These are phyloP conservation scores for Thaumatotibia leucotreta DNA, from an alignment of 1,140 invertebrate genomes.

Conservation along the genomic window DNA sequence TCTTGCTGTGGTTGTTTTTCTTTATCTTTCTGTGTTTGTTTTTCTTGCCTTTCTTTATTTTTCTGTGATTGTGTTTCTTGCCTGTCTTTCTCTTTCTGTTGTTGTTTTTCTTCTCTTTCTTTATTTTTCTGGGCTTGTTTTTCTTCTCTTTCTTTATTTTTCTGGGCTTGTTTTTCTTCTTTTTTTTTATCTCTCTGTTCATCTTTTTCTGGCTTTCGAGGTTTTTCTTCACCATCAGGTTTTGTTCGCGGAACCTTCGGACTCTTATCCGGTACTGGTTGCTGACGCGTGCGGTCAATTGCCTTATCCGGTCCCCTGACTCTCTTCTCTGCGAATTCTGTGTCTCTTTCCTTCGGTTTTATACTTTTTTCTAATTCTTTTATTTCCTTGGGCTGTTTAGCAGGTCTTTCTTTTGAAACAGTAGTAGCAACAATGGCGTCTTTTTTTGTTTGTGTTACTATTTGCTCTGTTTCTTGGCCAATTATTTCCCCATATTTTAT, in stretches of 20 bases:
- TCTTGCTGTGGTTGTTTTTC: too few species aligned
- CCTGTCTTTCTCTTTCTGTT: too few species aligned
- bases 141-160: not conserved
- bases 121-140: not conserved
- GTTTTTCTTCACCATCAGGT: not conserved
- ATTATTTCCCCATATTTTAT: not conserved
- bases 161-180: not conserved
- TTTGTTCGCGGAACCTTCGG: not conserved
- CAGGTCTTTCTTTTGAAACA: not conserved
- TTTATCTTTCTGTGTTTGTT: not conserved
- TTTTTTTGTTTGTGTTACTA: not conserved
- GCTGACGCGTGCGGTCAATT: not conserved
- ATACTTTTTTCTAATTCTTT: not conserved
- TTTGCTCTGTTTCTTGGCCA: not conserved
- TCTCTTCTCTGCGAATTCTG: not conserved
- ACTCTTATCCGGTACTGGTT: not conserved
- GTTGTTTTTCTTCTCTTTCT: too few species aligned
- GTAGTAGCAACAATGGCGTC: not conserved
- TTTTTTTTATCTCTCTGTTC: slow-evolving; percentile 17
- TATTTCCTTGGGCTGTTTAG: not conserved
- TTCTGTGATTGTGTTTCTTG: too few species aligned
- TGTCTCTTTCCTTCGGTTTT: not conserved
- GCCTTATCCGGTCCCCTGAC: not conserved
- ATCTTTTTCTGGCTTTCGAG: slow-evolving; percentile 2
- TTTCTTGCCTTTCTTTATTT: too few species aligned